phyloP scores from a whole-genome alignment of 2,113 vertebrate genomes.

The Hucho hucho region DNA sequence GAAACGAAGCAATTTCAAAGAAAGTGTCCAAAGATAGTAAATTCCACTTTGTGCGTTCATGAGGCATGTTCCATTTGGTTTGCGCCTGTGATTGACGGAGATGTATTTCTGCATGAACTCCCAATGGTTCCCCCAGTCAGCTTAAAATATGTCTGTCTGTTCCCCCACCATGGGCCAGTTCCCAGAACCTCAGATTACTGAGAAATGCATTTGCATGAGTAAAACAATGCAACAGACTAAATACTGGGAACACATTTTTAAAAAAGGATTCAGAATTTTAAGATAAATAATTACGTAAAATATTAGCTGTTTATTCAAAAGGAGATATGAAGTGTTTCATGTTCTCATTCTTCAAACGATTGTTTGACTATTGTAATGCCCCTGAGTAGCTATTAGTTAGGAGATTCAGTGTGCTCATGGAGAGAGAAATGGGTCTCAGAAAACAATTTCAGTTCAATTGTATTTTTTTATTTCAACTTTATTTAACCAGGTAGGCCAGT shows the following conservation, averaged over 20 bases:
- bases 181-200: conserved; percentile 24
- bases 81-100: conserved; percentile 5
- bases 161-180: conserved; percentile 19
- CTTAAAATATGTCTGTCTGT: conserved; percentile 33
- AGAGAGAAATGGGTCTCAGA: neutral
- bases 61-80: conserved; percentile 8
- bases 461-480: neutral
- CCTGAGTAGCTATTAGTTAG: neutral
- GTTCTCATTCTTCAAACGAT: too few species aligned
- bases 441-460: neutral
- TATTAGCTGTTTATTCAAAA: neutral
- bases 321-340: too few species aligned
- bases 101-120: conserved; percentile 27
- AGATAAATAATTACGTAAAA: neutral
- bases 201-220: conserved; percentile 29
- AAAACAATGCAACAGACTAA: conserved; percentile 16
- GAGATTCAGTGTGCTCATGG: neutral
- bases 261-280: neutral
- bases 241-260: conserved; percentile 16
- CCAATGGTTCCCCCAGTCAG: conserved; percentile 12
- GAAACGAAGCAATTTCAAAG: neutral
- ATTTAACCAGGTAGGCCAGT: too few species aligned
- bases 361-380: neutral
- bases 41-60: conserved; percentile 7
- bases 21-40: neutral